phyloP scores from a whole-genome alignment of 2,888 invertebrate genomes.

The Papilio demoleus region DNA sequence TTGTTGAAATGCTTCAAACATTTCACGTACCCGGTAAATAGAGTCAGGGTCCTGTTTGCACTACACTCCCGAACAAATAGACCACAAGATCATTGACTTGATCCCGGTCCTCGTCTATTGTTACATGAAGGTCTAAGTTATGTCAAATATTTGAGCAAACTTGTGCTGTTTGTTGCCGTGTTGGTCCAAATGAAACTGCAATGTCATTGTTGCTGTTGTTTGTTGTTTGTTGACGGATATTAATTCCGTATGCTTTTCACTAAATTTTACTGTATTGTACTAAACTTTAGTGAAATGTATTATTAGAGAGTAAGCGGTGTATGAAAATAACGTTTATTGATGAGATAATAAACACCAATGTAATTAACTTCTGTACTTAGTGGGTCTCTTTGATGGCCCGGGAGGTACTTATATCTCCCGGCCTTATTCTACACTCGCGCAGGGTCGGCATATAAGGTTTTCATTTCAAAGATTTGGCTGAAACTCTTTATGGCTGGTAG shows the following conservation, averaged over 20 bases:
- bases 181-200: slow-evolving; percentile 17
- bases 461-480: too few species aligned
- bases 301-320: too few species aligned
- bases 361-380: too few species aligned
- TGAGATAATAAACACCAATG: too few species aligned
- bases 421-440: too few species aligned
- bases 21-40: slow-evolving; percentile 15
- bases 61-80: slow-evolving; percentile 43
- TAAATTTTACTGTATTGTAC: background rate
- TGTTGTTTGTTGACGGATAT: slow-evolving; percentile 5
- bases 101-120: slow-evolving; percentile 42
- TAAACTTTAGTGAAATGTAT: too few species aligned
- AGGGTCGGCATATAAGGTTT: too few species aligned
- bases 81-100: slow-evolving; percentile 44
- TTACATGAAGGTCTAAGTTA: slow-evolving; percentile 39
- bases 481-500: too few species aligned
- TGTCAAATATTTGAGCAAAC: slow-evolving; percentile 36
- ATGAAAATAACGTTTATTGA: too few species aligned
- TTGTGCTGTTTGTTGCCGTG: slow-evolving; percentile 26
- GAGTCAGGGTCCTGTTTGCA: slow-evolving; percentile 39
- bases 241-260: slow-evolving; percentile 15
- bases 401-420: too few species aligned
- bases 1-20: slow-evolving; percentile 25
- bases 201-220: slow-evolving; percentile 22
- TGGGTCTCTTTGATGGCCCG: too few species aligned